These are phyloP conservation scores for Thalassarche chlororhynchos DNA, from an alignment of 2,113 vertebrate species.

Conservation along the genomic window DNA sequence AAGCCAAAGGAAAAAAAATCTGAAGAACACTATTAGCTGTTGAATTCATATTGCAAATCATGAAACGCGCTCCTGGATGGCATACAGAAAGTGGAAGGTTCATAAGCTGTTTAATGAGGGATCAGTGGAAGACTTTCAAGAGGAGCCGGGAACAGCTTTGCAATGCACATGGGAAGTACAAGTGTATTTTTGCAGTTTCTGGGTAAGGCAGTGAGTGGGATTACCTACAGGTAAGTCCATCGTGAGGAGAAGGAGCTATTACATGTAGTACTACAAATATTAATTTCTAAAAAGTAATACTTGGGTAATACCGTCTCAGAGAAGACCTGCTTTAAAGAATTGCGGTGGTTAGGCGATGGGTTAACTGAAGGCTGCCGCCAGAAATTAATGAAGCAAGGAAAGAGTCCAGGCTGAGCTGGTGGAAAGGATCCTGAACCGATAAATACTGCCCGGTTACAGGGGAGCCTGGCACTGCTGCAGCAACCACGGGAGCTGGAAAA, in stretches of 20 bases:
- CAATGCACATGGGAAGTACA: background rate
- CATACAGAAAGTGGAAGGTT: background rate
- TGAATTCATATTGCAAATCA: background rate
- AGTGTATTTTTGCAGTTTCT: background rate
- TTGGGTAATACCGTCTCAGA: background rate
- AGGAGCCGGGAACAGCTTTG: background rate
- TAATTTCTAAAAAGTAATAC: background rate
- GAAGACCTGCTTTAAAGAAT: background rate
- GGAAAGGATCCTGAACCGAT: background rate
- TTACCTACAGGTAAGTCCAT: background rate
- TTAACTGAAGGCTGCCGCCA: background rate
- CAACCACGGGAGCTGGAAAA: background rate
- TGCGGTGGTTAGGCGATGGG: background rate
- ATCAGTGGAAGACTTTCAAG: background rate
- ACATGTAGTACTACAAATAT: background rate
- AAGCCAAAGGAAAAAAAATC: background rate
- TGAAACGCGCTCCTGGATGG: background rate
- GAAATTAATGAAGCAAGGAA: background rate
- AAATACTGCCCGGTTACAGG: background rate
- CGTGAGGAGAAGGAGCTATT: background rate
- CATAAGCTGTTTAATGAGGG: background rate
- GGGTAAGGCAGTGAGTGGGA: background rate
- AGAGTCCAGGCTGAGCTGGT: background rate
- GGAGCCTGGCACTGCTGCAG: background rate
- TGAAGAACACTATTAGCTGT: background rate